These are phyloP conservation scores for Agriopis marginaria DNA, from an alignment of 2,888 invertebrate species.

Conservation along the genomic window DNA sequence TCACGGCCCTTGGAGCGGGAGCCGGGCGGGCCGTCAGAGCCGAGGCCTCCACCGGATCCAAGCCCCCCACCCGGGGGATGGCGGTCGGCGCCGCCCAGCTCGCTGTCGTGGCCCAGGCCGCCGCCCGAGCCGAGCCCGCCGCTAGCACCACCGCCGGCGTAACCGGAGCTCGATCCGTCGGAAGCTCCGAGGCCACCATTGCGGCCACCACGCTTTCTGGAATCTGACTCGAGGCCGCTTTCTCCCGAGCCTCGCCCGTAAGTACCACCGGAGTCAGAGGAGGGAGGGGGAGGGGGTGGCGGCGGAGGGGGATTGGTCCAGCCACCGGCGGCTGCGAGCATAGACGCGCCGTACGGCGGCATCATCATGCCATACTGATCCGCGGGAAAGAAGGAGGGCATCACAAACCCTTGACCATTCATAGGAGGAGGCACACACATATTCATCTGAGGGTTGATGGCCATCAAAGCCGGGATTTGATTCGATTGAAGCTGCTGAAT, in stretches of 20 bases:
- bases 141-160: slow-evolving; percentile 54
- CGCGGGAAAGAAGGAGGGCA: slow-evolving; percentile 75
- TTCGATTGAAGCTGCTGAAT: slow-evolving; percentile 48
- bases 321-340: slow-evolving; percentile 61
- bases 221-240: slow-evolving; percentile 80
- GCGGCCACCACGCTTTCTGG: slow-evolving; percentile 74
- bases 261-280: slow-evolving; percentile 63
- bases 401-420: slow-evolving; percentile 68
- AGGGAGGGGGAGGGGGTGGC: slow-evolving; percentile 74
- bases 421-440: slow-evolving; percentile 75
- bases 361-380: slow-evolving; percentile 80
- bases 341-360: slow-evolving; percentile 56
- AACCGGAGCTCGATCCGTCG: slow-evolving; percentile 46
- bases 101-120: slow-evolving; percentile 48
- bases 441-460: slow-evolving; percentile 76
- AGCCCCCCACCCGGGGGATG: slow-evolving; percentile 54
- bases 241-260: slow-evolving; percentile 75
- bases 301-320: slow-evolving; percentile 75
- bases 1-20: slow-evolving; percentile 69
- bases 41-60: slow-evolving; percentile 54
- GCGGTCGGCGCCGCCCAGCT: slow-evolving; percentile 51
- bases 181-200: slow-evolving; percentile 58
- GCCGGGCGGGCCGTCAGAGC: slow-evolving; percentile 48
- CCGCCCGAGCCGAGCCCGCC: slow-evolving; percentile 49
- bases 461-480: slow-evolving; percentile 76